Base-by-base conservation (phyloP, 2,113 vertebrate species). In the Sapayoa aenigma region DNA sequence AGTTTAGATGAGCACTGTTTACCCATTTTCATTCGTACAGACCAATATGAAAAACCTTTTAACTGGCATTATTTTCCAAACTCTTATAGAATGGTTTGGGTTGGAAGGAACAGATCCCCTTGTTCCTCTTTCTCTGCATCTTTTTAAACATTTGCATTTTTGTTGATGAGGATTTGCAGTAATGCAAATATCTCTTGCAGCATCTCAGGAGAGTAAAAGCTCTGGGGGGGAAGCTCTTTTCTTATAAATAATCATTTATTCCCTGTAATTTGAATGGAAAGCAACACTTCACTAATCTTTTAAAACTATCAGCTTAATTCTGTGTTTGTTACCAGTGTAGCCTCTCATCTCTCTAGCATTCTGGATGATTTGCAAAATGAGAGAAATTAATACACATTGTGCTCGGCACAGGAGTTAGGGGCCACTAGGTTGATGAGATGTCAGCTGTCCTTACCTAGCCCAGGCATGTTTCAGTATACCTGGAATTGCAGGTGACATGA, bases 61-160 rank as follows among this genome's bases (percentile, higher is more conserved):
- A 74, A 56, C 28, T 42, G 44, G 11, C 11, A 19, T 79, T 65
- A 58, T 66, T 93, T 95, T 79, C 67, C 49, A 66, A n/a, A 52
- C 35, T 66, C 27, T 68, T 74, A 12, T 0, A 5, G 65, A 63
- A 37, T 56, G 65, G 31, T 56, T 77, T 49, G 31, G 15, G 7
- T 44, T 84, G 56, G 42, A 77, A 56, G 31, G 31, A 71, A 71
- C 41, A 71, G 27, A 50, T 71, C 25, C 16, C 31, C 35, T 77
- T 56, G 42, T 90, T 77, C 72, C 27, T 84, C 9, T 33, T 79
- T 65, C 89, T 76, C 44, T 87, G 46, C 14, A 18, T 87, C 53
- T 82, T 82, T 83, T 71, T 73, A 94, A 96, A 79, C 46, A 46
- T 78, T 84, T 79, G 65, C 62, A 62, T 82, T 78, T 79, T 80